A percentile compares a stretch with the other conserved stretches of the same genome.
Evolutionary conservation across 2,113 vertebrate species (phyloP).

Genomic region (Carassius auratus): DNA sequence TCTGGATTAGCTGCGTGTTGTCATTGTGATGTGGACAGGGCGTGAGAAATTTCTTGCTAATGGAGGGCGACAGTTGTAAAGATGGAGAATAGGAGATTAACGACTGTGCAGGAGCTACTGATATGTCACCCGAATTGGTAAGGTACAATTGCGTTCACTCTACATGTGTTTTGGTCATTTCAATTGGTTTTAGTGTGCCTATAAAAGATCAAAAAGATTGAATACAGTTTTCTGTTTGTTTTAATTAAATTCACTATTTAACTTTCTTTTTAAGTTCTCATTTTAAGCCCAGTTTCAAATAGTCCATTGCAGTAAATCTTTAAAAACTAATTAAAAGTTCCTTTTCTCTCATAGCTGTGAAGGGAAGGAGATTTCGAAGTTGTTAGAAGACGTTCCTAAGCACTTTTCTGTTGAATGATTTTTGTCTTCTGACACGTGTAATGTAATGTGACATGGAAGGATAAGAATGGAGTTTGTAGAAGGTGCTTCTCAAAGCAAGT

Average conservation of each 20-base stretch:
- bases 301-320: conserved; percentile 18
- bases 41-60: conserved; percentile 46
- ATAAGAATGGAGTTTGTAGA: background rate
- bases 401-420: conserved; percentile 23
- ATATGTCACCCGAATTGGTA: conserved; percentile 57
- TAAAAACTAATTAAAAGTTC: conserved; percentile 33
- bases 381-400: conserved; percentile 6
- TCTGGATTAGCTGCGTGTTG: background rate
- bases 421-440: background rate
- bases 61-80: conserved; percentile 29
- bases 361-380: background rate
- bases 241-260: background rate
- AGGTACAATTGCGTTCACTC: conserved; percentile 26
- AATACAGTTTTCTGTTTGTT: background rate
- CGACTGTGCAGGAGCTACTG: conserved; percentile 25
- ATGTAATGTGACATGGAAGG: conserved; percentile 32
- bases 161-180: background rate
- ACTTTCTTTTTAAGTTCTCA: background rate
- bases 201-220: background rate
- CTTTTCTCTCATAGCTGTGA: background rate
- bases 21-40: background rate
- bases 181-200: background rate
- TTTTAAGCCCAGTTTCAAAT: background rate
- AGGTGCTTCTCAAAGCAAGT: conserved; percentile 4
- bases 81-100: conserved; percentile 46